These are phyloP conservation scores for Epinephelus coioides DNA, from an alignment of 2,797 vertebrate species.

Conservation along the genomic window DNA sequence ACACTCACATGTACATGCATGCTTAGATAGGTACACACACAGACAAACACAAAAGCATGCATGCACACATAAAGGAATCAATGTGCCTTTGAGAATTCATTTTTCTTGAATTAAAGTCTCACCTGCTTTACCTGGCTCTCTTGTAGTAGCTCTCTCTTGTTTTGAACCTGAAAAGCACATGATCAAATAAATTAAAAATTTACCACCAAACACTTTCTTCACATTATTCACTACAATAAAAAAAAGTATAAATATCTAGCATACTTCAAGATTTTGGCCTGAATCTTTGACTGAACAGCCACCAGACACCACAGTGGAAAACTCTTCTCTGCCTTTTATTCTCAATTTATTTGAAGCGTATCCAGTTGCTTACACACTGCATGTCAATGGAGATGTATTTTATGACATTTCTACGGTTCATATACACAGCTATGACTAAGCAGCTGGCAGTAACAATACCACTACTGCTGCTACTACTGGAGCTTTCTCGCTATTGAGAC, in stretches of 20 bases:
- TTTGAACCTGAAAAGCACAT: constrained; percentile 87
- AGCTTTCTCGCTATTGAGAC: constrained; percentile 39
- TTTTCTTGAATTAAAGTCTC: constrained; percentile 78
- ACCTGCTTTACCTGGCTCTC: constrained; percentile 96
- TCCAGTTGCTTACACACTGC: constrained; percentile 11
- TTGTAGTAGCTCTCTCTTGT: constrained; percentile 88
- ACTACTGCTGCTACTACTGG: constrained; percentile 30
- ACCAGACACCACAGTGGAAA: constrained; percentile 6
- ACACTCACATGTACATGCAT: constrained; percentile 39
- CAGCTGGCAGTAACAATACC: constrained; percentile 8
- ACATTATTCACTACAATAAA: constrained; percentile 8
- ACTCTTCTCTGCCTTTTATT: neutral
- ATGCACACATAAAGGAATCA: constrained; percentile 25
- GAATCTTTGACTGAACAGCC: constrained; percentile 2
- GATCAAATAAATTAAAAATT: constrained; percentile 32
- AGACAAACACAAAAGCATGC: constrained; percentile 39
- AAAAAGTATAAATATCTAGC: constrained; percentile 14
- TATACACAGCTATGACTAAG: constrained; percentile 17
- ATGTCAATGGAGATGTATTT: constrained; percentile 7
- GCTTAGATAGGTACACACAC: constrained; percentile 33
- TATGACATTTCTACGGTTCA: constrained; percentile 12
- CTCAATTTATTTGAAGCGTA: constrained; percentile 4
- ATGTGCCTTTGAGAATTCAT: neutral
- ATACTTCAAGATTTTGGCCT: neutral
- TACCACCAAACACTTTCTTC: constrained; percentile 11